These are phyloP conservation scores for Iguana delicatissima DNA, from an alignment of 2,797 vertebrate species.

Conservation along the genomic window DNA sequence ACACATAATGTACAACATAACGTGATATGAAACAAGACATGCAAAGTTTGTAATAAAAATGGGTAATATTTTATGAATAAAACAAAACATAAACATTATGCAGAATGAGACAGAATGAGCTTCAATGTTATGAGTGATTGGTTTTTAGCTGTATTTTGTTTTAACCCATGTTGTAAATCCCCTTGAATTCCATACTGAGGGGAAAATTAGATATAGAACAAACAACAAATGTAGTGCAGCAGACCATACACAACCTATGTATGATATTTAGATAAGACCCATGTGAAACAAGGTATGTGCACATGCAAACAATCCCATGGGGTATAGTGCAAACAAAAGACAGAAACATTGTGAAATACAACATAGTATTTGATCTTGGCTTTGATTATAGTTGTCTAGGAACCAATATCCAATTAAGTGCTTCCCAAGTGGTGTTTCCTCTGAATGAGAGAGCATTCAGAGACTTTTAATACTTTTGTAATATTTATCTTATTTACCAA, in stretches of 20 bases:
- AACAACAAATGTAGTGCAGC: not conserved
- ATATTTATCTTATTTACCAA: not conserved
- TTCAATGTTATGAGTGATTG: too few species aligned
- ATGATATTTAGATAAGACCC: not conserved
- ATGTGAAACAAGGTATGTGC: not conserved
- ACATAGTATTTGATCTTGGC: not conserved
- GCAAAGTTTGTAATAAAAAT: not conserved
- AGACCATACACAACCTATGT: not conserved
- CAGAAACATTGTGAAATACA: not conserved
- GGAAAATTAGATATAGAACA: too few species aligned
- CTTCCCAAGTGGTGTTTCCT: not conserved
- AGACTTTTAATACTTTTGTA: not conserved
- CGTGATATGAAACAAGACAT: not conserved
- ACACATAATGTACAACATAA: not conserved
- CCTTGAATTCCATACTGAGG: too few species aligned
- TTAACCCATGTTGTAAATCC: too few species aligned
- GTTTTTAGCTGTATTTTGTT: too few species aligned
- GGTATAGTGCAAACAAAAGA: not conserved
- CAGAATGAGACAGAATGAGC: not conserved
- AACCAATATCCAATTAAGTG: not conserved
- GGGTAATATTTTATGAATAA: not conserved
- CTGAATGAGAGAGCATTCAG: not conserved
- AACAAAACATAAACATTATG: not conserved
- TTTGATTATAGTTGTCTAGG: not conserved
- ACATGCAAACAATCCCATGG: not conserved